Base-by-base conservation (phyloP, 1,140 invertebrate genomes). In the Dryas iulia region DNA sequence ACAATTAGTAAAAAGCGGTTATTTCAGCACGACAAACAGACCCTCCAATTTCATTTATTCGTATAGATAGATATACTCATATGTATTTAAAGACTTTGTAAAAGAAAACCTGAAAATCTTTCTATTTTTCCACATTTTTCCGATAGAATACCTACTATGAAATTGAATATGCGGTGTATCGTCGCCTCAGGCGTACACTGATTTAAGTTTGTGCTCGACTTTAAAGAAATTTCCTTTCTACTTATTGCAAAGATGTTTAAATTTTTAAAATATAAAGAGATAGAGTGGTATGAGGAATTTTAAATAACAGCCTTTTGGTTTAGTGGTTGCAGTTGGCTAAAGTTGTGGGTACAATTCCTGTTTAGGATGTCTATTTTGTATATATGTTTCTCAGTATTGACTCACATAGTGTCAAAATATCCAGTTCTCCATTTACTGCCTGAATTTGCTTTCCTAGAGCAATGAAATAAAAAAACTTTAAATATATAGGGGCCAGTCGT, bases 141-240 rank as follows among this genome's bases (percentile, higher is more conserved):
- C 53, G 0, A 56, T 56, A 56, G 11, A 25, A 56, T 12, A 25
- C 33, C 33, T 39, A 47, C 12, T 25, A 56, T 56, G 53, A 56
- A 56, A 54, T 54, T 54, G 53, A 54, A 54, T 54, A 54, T 54
- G 53, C 53, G 21, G 21, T 54, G 53, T 54, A 54, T 54, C 53
- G 24, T 24, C 53, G 53, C 53, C 53, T 24, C 21, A 25, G 23
- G 53, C 53, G 21, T 25, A 25, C 53, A 54, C 12, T 25, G 53
- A 54, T 54, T 54, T 54, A 54, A 54, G 53, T 54, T 54, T 54
- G 53, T 24, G 53, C 53, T 54, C 18, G 7, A 21, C 18, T 54
- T 54, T 54, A 25, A 24, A 25, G 53, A 54, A 54, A 23, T 25
- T 12, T 24, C 11, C 24, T 54, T 25, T 14, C 18, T 18, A 47